These are phyloP conservation scores for Oasisia sp. DNA, from an alignment of 2,888 invertebrate species.

Conservation along the genomic window DNA sequence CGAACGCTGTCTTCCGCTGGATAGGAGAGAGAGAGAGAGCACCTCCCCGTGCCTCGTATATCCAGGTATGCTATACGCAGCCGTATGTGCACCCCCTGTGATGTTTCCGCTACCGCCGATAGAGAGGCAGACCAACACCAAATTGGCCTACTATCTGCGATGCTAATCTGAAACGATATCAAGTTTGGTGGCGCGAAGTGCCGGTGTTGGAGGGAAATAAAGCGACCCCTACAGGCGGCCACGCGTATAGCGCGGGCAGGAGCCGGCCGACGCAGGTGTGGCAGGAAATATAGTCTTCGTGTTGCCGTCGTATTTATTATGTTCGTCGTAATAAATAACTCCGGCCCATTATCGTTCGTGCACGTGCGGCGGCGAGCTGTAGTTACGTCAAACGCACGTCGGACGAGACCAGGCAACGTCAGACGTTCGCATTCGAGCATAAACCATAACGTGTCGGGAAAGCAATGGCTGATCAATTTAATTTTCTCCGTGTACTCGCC, in stretches of 20 bases:
- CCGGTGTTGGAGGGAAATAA: neutral
- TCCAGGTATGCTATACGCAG: neutral
- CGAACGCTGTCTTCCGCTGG: neutral
- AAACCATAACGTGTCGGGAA: neutral
- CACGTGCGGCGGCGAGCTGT: neutral
- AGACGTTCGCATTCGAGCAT: neutral
- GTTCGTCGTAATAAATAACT: slow-evolving; percentile 1
- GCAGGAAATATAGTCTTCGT: neutral
- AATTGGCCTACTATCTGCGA: neutral
- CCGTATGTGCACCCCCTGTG: neutral
- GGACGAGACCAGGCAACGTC: neutral
- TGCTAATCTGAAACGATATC: neutral
- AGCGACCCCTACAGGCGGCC: neutral
- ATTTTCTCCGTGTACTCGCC: neutral
- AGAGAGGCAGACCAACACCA: neutral
- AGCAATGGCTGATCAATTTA: neutral
- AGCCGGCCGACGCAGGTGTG: neutral
- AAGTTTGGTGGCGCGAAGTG: neutral
- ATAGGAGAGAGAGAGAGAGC: neutral
- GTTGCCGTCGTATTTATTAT: slow-evolving; percentile 3
- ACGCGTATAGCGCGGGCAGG: neutral
- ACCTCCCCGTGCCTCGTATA: neutral
- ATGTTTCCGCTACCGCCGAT: neutral
- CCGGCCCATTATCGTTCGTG: neutral
- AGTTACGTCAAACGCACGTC: neutral